A percentile compares a stretch with the other conserved stretches of the same genome.
Conservation (phyloP, 53 echinoderm and acorn worm genomes). For the Holothuria scabra region DNA sequence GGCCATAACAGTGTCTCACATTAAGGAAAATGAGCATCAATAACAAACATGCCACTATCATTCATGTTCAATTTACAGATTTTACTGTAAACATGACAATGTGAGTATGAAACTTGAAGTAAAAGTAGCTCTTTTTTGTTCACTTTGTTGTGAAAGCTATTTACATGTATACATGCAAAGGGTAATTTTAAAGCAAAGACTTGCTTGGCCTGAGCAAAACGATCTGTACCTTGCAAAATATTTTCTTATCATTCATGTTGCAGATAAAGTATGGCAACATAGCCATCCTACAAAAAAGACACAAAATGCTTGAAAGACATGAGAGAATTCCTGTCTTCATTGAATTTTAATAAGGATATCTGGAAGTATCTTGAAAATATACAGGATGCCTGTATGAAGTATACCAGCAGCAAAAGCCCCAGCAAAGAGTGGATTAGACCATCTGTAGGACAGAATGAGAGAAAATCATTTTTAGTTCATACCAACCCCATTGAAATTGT, state of each 20-base stretch:
- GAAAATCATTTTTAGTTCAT: not conserved
- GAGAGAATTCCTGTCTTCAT: not conserved
- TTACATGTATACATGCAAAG: too few species aligned
- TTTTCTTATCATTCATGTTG: not conserved
- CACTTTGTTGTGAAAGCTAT: too few species aligned
- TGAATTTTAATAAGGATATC: slow-evolving; percentile 84
- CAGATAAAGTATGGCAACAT: not conserved
- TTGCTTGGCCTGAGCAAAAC: too few species aligned
- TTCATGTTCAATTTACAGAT: too few species aligned
- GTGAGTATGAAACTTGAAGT: too few species aligned
- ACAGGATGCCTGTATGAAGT: slow-evolving; percentile 70
- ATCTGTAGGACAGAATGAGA: slow-evolving; percentile 57
- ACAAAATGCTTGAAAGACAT: not conserved
- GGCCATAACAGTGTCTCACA: slow-evolving; percentile 71
- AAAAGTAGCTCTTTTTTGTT: too few species aligned
- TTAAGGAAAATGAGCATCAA: slow-evolving; percentile 45
- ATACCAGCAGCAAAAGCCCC: slow-evolving; percentile 93
- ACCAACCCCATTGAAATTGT: too few species aligned
- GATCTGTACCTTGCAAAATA: not conserved
- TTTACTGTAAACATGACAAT: too few species aligned
- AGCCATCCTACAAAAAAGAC: not conserved
- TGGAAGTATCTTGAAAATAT: slow-evolving; percentile 75
- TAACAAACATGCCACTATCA: too few species aligned
- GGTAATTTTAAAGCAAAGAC: too few species aligned
- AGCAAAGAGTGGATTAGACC: slow-evolving; percentile 86